Evolutionary conservation across 2,888 invertebrate species (phyloP), one percentile per base, ranked within the genome.

Genomic region (Scaptomyza parva): DNA sequence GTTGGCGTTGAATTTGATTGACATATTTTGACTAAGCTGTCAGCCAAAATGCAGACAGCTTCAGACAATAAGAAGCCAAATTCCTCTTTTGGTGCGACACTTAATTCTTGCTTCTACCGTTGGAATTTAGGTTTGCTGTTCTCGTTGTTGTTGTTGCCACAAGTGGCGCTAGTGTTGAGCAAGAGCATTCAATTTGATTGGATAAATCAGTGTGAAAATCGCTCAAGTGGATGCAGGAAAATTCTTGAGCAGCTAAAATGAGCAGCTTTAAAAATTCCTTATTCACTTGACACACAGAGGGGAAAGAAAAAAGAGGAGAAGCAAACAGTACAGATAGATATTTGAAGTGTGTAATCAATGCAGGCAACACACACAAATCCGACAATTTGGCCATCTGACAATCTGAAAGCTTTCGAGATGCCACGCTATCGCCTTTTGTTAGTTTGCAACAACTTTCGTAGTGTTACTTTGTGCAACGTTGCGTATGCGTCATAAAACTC

Each of bases 21-120:
- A 76, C 83, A 83, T 82, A 83, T 83, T 83, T 88, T 88, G 70
- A 72, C 68, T 76, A 84, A 88, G 83, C 88, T 83, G 74, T 72
- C 76, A 69, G 71, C 63, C 57, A 53, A 73, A 62, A 76, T 71
- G 76, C 67, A 70, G 70, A 78, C 75, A 60, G 59, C 30, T 52
- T 48, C 76, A 72, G 77, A 77, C 72, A 72, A 71, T 74, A 58
- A 66, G 62, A 62, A 52, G 59, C 48, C 74, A 67, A 62, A 61
- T 43, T 47, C 45, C 14, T 43, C 50, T 18, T 30, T 20, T 47
- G 41, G 48, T 33, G 43, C 30, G 26, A 53, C 45, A 57, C 40
- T 58, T 63, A 37, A 47, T 50, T 54, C 26, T 58, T 75, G 69
- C 59, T 57, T 39, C 43, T 78, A 71, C 39, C 57, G 28, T 43